A percentile compares a stretch with the other conserved stretches of the same genome.
These are phyloP conservation scores for Catocala nupta DNA, from an alignment of 2,888 invertebrate species.

Conservation along the genomic window DNA sequence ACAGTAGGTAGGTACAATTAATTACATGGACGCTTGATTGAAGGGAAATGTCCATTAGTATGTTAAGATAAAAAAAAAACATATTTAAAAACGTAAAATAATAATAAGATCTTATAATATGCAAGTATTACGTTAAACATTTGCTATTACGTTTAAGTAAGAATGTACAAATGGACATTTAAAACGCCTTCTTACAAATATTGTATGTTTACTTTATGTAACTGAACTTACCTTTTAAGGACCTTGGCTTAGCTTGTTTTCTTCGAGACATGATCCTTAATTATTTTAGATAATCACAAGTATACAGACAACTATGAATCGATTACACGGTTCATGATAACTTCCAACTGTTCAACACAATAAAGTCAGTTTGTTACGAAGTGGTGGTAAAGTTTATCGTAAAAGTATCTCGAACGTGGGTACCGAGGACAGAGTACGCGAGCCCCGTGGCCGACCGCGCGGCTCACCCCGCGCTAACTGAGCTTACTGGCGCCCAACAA, in stretches of 20 bases:
- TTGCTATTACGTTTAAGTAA: too few relatives aligned
- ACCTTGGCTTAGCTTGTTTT: slow-evolving; percentile 91
- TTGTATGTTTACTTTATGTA: background rate
- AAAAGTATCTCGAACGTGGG: slow-evolving; percentile 52
- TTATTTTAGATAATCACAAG: slow-evolving; percentile 20
- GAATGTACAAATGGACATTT: too few relatives aligned
- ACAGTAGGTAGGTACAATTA: too few relatives aligned
- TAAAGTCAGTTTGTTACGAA: slow-evolving; percentile 15
- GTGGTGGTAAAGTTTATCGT: slow-evolving; percentile 71
- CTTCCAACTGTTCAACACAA: slow-evolving; percentile 37
- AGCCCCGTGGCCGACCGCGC: slow-evolving; percentile 70
- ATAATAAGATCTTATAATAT: too few relatives aligned
- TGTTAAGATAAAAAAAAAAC: too few relatives aligned
- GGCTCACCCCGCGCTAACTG: slow-evolving; percentile 80
- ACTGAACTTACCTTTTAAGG: slow-evolving; percentile 88
- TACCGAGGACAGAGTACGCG: slow-evolving; percentile 37
- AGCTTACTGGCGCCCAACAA: slow-evolving; percentile 85
- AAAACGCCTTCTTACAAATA: too few relatives aligned
- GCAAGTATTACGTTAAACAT: too few relatives aligned
- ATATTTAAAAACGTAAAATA: too few relatives aligned
- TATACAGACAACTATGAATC: slow-evolving; percentile 28
- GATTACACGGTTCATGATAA: slow-evolving; percentile 39
- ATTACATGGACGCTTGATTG: too few relatives aligned
- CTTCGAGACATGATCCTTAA: slow-evolving; percentile 88
- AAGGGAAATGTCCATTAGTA: too few relatives aligned